phyloP scores from a whole-genome alignment of 1,140 invertebrate species.

The Eupristina koningsbergeri region DNA sequence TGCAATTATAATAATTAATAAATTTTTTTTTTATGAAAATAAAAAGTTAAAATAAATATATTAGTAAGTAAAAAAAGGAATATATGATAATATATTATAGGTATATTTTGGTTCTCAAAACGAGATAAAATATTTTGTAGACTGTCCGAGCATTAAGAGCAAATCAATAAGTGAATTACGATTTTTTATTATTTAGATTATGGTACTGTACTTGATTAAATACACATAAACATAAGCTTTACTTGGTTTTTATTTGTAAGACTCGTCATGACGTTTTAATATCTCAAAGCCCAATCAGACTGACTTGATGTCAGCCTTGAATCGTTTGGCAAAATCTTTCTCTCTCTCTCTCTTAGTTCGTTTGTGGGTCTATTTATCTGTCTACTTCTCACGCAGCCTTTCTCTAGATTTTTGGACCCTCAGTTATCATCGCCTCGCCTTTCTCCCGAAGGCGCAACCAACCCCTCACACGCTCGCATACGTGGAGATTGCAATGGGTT shows the following conservation, averaged over 20 bases:
- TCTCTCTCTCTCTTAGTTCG: not conserved
- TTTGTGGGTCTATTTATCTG: too few species aligned
- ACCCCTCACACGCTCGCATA: slow-evolving; percentile 11
- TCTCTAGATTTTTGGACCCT: not conserved
- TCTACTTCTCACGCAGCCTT: not conserved
- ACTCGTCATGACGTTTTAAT: slow-evolving; percentile 26
- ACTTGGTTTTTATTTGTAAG: not conserved
- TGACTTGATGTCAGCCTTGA: not conserved
- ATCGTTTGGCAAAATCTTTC: too few species aligned
- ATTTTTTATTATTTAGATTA: not conserved
- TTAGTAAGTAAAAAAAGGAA: too few species aligned
- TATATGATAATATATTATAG: too few species aligned
- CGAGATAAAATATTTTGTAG: too few species aligned
- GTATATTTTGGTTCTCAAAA: too few species aligned
- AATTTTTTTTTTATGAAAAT: too few species aligned
- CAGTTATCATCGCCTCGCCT: slow-evolving; percentile 39
- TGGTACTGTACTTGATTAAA: not conserved
- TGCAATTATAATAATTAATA: too few species aligned
- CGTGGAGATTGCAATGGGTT: not conserved
- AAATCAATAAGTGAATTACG: too few species aligned
- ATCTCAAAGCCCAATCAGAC: slow-evolving; percentile 14
- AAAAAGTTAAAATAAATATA: too few species aligned
- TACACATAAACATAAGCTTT: slow-evolving; percentile 22
- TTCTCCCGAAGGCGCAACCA: not conserved
- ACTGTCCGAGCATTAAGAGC: too few species aligned